Evolutionary conservation across 92 coral and sea anemone genomes (phyloP).

Genomic region (Heteractis magnifica): DNA sequence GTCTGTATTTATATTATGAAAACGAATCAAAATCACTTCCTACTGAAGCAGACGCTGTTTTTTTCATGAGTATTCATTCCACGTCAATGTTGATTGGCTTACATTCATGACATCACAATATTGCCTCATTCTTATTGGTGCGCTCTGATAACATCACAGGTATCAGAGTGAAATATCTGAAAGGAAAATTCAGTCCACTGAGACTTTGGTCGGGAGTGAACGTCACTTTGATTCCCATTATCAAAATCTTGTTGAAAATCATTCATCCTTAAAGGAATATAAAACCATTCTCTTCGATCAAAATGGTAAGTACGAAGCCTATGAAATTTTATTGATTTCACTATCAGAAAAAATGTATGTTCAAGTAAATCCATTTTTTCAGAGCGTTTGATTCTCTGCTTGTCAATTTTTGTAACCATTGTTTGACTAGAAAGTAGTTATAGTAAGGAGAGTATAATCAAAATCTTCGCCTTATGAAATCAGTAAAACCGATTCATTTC

Average conservation of each 20-base stretch:
- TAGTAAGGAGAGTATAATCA: background rate
- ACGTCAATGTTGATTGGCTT: background rate
- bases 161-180: background rate
- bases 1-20: background rate
- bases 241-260: background rate
- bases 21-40: background rate
- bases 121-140: background rate
- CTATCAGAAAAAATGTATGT: background rate
- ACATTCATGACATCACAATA: background rate
- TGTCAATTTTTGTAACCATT: background rate
- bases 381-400: background rate
- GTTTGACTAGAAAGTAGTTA: background rate
- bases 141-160: background rate
- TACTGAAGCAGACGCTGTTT: background rate
- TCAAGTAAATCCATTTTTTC: background rate
- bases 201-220: constrained; percentile 23
- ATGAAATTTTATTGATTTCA: background rate
- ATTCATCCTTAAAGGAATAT: background rate
- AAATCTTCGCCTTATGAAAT: background rate
- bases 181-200: constrained; percentile 6
- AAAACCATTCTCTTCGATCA: background rate
- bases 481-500: background rate
- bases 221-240: constrained; percentile 24
- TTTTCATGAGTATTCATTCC: background rate
- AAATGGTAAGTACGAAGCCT: constrained; percentile 7